Conservation (phyloP, 2,888 invertebrate species). For the Mellilla xanthometata region DNA sequence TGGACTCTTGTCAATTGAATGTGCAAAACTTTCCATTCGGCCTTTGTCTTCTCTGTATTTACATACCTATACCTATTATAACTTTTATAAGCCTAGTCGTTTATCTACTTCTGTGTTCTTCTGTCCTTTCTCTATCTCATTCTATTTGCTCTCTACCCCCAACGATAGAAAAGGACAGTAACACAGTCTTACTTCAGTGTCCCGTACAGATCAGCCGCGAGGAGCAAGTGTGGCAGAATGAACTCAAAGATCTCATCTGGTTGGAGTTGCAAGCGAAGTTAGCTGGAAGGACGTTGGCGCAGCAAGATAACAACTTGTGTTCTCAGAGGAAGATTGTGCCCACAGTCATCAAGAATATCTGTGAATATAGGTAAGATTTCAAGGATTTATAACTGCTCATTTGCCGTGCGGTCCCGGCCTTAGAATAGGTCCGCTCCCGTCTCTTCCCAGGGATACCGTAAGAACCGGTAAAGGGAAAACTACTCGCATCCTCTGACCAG, state of each 20-base stretch:
- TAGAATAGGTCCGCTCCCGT: too few species aligned
- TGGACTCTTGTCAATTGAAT: too few species aligned
- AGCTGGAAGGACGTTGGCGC: conserved; percentile 88
- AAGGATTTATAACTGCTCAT: too few species aligned
- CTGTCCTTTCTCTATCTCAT: conserved; percentile 2
- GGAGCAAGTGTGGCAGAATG: conserved; percentile 94
- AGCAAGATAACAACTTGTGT: conserved; percentile 90
- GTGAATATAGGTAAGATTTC: conserved; percentile 85
- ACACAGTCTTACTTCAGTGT: conserved; percentile 2
- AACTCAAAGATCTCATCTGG: conserved; percentile 95
- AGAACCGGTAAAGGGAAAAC: too few species aligned
- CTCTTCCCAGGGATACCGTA: too few species aligned
- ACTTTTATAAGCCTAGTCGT: too few species aligned
- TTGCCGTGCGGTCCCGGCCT: too few species aligned
- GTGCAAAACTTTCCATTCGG: too few species aligned
- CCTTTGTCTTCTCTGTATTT: too few species aligned
- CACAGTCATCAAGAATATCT: conserved; percentile 87
- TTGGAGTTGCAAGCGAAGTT: conserved; percentile 93
- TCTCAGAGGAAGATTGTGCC: conserved; percentile 88
- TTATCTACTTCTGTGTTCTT: background rate
- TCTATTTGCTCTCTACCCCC: background rate
- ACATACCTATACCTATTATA: too few species aligned
- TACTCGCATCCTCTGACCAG: too few species aligned
- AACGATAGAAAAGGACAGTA: conserved; percentile 3
- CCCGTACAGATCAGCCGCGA: conserved; percentile 87